Conservation (phyloP, 2,888 invertebrate species). For the Linhomoeus sp. region DNA sequence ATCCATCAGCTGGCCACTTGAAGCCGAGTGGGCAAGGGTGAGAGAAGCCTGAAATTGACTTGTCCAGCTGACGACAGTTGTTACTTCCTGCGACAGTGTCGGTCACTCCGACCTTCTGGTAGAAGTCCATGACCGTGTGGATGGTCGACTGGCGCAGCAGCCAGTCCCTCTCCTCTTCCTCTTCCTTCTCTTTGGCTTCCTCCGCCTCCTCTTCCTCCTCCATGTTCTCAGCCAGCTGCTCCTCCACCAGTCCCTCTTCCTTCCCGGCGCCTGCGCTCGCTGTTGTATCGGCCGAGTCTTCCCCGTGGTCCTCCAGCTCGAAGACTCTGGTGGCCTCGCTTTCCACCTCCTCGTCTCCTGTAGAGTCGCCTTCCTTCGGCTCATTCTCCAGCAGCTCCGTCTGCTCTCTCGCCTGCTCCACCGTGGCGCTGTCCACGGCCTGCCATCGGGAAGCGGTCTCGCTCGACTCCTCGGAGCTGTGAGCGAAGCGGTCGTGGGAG, state of each 20-base stretch:
- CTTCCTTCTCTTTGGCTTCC: background rate
- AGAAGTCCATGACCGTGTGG: constrained; percentile 6
- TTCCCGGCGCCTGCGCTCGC: too few species aligned
- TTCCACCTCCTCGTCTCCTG: constrained; percentile 3
- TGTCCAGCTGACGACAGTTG: too few species aligned
- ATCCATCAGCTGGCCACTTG: too few species aligned
- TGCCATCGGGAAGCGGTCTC: background rate
- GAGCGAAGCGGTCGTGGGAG: constrained; percentile 10
- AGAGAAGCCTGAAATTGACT: too few species aligned
- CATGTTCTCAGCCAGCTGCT: background rate
- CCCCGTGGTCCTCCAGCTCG: too few species aligned
- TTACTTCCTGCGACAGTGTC: too few species aligned
- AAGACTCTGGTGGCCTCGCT: constrained; percentile 4
- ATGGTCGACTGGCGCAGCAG: constrained; percentile 6
- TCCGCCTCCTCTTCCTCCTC: background rate
- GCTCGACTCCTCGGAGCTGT: background rate
- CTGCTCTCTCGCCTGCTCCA: constrained; percentile 16
- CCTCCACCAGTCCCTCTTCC: background rate
- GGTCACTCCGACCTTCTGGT: constrained; percentile 3
- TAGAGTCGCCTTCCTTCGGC: background rate
- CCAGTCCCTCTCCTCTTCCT: too few species aligned
- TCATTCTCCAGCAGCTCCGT: constrained; percentile 8
- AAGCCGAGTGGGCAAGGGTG: too few species aligned
- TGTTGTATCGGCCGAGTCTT: background rate
- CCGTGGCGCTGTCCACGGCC: constrained; percentile 4